Evolutionary conservation across 2,888 invertebrate species (phyloP).

Genomic region (Rhamnusium bicolor): DNA sequence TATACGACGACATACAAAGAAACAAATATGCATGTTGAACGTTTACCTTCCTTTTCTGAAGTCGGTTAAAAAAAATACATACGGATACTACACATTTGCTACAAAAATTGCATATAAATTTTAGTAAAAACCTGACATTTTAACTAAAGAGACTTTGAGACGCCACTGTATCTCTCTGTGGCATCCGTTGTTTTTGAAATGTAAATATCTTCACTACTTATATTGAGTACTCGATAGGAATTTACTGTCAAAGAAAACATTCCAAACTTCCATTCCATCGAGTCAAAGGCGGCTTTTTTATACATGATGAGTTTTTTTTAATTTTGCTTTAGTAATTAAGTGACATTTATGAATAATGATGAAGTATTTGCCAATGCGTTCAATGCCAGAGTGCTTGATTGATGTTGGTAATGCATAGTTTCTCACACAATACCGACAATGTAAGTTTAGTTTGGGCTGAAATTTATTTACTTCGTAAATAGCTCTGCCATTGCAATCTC

Average conservation of each 20-base stretch:
- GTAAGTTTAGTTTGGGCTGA: not conserved
- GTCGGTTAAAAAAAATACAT: too few species aligned
- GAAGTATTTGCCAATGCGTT: slow-evolving; percentile 13
- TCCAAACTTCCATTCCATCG: not conserved
- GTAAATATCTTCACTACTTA: slow-evolving; percentile 20
- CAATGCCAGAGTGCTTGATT: not conserved
- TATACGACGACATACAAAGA: too few species aligned
- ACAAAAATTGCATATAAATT: too few species aligned
- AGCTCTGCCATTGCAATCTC: not conserved
- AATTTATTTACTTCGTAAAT: not conserved
- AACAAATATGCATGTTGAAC: too few species aligned
- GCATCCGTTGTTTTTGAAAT: slow-evolving; percentile 23
- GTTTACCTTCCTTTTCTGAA: too few species aligned
- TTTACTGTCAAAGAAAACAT: slow-evolving; percentile 31
- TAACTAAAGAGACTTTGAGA: not conserved
- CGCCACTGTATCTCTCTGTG: not conserved
- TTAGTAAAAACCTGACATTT: too few species aligned
- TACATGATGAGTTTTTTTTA: slow-evolving; percentile 20
- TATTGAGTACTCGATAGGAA: slow-evolving; percentile 14
- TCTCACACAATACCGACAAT: not conserved
- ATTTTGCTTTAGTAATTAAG: slow-evolving; percentile 9
- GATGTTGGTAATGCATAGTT: not conserved
- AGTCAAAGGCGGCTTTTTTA: not conserved
- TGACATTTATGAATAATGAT: slow-evolving; percentile 9
- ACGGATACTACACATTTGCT: too few species aligned